Conservation (phyloP, 2,113 vertebrate species). For the Phrynocephalus versicolor region DNA sequence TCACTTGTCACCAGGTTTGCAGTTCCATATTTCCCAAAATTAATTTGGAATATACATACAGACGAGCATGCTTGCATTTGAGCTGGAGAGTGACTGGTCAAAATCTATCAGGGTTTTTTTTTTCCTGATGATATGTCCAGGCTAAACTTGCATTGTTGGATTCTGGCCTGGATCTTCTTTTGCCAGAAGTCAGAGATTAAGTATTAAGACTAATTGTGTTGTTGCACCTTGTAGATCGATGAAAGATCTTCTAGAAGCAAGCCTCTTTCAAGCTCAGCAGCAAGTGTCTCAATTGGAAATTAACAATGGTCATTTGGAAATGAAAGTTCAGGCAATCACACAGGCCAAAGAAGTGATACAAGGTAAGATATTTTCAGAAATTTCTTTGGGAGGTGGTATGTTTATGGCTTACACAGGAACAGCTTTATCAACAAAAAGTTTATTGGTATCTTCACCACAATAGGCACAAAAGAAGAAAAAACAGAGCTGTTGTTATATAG, state of each 20-base stretch:
- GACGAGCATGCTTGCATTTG: background rate
- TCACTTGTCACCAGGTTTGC: background rate
- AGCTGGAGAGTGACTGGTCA: background rate
- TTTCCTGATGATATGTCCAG: background rate
- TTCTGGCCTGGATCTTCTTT: background rate
- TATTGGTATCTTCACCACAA: too few species aligned
- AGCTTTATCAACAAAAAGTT: background rate
- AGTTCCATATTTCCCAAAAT: background rate
- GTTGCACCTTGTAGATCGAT: constrained; percentile 66
- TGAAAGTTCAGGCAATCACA: constrained; percentile 74
- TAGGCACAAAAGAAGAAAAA: too few species aligned
- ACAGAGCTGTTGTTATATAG: too few species aligned
- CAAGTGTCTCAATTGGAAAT: constrained; percentile 76
- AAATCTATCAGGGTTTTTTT: background rate
- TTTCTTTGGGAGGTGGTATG: background rate
- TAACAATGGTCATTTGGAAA: constrained; percentile 73
- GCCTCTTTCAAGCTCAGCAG: constrained; percentile 77
- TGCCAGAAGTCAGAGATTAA: background rate
- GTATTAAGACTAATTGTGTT: background rate
- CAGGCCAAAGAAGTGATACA: constrained; percentile 81
- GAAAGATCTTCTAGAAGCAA: constrained; percentile 76
- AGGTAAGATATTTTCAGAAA: constrained; percentile 64
- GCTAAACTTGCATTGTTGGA: background rate
- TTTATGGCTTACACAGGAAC: background rate
- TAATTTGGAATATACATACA: background rate